Conservation (phyloP, 2,888 invertebrate genomes). For the Lasioglossum zephyrum region DNA sequence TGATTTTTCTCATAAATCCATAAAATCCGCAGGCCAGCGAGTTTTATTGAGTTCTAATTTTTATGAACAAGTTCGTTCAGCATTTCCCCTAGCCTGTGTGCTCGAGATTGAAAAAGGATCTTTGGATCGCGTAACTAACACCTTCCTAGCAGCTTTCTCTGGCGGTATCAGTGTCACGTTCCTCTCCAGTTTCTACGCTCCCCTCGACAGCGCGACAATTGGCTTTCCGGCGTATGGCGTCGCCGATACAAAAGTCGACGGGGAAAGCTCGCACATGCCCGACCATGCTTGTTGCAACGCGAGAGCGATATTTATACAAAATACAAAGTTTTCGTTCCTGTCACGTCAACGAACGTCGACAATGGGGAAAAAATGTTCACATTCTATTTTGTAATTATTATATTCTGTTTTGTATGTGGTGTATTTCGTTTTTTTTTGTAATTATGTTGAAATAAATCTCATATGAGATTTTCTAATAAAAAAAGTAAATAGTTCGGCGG, state of each 20-base stretch:
- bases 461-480: no score
- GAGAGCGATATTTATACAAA: not conserved
- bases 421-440: no score
- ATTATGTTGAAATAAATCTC: no score
- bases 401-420: no score
- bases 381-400: no score
- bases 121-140: slow-evolving; percentile 1
- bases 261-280: slow-evolving; percentile 7
- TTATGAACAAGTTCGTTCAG: not conserved
- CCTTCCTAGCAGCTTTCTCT: slow-evolving; percentile 47
- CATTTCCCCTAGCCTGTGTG: not conserved
- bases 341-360: not conserved
- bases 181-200: slow-evolving; percentile 11
- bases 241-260: slow-evolving; percentile 18
- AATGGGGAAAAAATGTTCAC: no score
- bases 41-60: not conserved
- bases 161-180: slow-evolving; percentile 29
- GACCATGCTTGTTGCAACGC: not conserved
- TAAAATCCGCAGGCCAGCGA: not conserved
- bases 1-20: not conserved
- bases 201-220: slow-evolving; percentile 18
- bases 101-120: not conserved
- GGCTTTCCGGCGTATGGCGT: slow-evolving; percentile 30
- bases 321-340: not conserved
- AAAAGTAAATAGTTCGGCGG: not conserved